Conservation (phyloP, 2,888 invertebrate genomes). For the Dimorphilus gyrociliatus region DNA sequence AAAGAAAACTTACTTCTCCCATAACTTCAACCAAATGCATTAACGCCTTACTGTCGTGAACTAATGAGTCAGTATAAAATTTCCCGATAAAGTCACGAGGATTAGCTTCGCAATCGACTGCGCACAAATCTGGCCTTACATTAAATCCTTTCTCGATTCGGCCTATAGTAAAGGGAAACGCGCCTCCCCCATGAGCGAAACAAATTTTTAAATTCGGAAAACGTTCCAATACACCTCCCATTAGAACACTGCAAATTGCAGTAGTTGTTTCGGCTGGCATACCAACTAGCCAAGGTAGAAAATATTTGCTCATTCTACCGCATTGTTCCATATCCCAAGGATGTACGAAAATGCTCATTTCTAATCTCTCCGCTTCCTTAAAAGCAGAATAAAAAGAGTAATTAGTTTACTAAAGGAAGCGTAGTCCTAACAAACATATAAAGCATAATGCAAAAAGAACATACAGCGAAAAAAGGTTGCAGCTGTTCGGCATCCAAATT, state of each 20-base stretch:
- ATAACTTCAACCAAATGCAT: conserved; percentile 39
- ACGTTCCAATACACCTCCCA: conserved; percentile 42
- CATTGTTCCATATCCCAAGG: conserved; percentile 45
- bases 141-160: conserved; percentile 42
- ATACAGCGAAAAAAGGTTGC: conserved; percentile 41
- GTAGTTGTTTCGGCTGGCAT: conserved; percentile 45
- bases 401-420: not conserved
- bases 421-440: conserved; percentile 4
- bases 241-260: conserved; percentile 41
- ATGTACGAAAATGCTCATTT: conserved; percentile 43
- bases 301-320: conserved; percentile 41
- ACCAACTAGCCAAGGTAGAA: conserved; percentile 46
- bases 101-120: conserved; percentile 32
- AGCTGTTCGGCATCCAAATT: conserved; percentile 41
- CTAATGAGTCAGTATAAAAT: conserved; percentile 42
- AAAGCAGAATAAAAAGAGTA: conserved; percentile 4
- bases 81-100: conserved; percentile 38
- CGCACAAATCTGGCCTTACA: conserved; percentile 43
- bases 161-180: conserved; percentile 43
- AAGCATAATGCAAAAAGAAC: conserved; percentile 7
- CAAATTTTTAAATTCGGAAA: conserved; percentile 42
- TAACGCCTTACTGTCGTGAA: conserved; percentile 41
- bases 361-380: conserved; percentile 40
- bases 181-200: conserved; percentile 43
- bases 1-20: conserved; percentile 37